These are phyloP conservation scores for Arizona elegans DNA, from an alignment of 2,113 vertebrate species.

Conservation along the genomic window DNA sequence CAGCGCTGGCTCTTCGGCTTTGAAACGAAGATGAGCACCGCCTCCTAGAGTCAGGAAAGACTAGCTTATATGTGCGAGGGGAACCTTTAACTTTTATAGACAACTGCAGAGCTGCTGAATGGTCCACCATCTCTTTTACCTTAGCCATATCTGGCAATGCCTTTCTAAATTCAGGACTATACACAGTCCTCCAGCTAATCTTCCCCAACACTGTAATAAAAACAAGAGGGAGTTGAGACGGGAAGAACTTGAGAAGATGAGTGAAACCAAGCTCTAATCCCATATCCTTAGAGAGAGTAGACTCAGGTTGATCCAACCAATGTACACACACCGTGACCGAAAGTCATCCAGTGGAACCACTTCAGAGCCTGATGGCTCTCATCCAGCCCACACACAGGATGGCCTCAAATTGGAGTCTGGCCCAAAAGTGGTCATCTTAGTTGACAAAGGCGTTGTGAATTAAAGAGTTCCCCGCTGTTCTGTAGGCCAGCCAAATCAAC, in stretches of 20 bases:
- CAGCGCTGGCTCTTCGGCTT: no score
- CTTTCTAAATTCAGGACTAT: not conserved
- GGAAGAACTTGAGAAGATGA: not conserved
- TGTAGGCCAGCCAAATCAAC: not conserved
- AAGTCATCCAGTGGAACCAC: not conserved
- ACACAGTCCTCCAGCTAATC: not conserved
- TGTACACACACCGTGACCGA: not conserved
- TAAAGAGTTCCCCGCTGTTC: not conserved
- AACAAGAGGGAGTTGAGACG: not conserved
- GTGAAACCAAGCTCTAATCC: not conserved
- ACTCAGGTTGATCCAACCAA: not conserved
- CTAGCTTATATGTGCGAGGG: no score
- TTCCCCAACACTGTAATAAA: not conserved
- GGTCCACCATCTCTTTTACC: not conserved
- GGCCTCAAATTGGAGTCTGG: not conserved
- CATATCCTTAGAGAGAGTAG: not conserved
- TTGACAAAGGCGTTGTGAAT: not conserved
- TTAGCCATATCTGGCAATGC: not conserved
- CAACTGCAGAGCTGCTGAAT: not conserved
- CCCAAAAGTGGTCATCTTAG: not conserved
- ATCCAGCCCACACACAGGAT: not conserved
- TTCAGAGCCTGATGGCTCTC: not conserved
- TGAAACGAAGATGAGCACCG: no score
- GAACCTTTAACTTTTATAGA: not conserved
- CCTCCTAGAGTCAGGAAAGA: no score